These are phyloP conservation scores for Ailuropoda melanoleuca DNA, from an alignment of 2,113 vertebrate genomes.

Conservation along the genomic window DNA sequence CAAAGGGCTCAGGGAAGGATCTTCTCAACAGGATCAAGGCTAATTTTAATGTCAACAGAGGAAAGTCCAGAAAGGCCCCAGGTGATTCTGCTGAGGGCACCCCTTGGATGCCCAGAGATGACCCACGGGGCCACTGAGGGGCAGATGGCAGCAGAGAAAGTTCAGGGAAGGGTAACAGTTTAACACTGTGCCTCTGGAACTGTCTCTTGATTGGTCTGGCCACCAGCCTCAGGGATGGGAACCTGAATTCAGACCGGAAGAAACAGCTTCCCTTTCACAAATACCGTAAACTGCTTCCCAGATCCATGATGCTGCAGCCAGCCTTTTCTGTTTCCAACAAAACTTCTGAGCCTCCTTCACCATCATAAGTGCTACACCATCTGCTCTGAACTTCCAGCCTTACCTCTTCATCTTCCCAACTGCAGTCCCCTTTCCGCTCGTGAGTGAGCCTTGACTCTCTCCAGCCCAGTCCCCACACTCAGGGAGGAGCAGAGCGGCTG, in stretches of 20 bases:
- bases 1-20: neutral
- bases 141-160: neutral
- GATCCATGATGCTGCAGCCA: accelerated
- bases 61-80: neutral
- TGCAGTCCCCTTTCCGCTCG: neutral
- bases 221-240: neutral
- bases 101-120: neutral
- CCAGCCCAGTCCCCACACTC: neutral
- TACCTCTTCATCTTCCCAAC: no score
- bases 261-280: neutral
- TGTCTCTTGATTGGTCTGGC: neutral
- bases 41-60: neutral
- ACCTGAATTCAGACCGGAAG: neutral
- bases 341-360: neutral
- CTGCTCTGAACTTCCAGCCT: neutral
- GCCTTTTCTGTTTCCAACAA: neutral
- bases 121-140: accelerated
- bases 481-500: neutral
- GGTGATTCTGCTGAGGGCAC: no score
- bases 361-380: neutral
- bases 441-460: neutral
- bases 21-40: neutral
- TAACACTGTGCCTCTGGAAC: neutral
- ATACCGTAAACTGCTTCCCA: neutral
- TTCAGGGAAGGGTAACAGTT: neutral